These are phyloP conservation scores for Solea senegalensis DNA, from an alignment of 2,113 vertebrate genomes.

Conservation along the genomic window DNA sequence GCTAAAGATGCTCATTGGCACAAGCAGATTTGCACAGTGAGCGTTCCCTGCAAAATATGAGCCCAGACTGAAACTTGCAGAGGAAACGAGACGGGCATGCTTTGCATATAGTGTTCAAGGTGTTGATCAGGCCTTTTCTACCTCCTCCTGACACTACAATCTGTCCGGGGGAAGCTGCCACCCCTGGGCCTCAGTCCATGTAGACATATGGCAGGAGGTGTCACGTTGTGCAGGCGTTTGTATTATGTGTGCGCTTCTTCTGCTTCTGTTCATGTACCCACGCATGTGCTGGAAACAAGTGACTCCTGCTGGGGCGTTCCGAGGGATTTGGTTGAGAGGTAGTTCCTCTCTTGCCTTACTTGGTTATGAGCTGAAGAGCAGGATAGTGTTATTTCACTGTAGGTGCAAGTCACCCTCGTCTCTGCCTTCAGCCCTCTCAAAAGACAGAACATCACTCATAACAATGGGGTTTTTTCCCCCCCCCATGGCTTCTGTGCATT, in stretches of 20 bases:
- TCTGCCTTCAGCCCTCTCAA: no score
- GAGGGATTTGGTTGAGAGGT: background rate
- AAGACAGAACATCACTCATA: no score
- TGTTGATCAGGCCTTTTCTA: conserved; percentile 19
- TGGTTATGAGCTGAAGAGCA: no score
- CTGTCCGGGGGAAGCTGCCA: conserved; percentile 42
- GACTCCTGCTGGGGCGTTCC: background rate
- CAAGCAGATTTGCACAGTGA: background rate
- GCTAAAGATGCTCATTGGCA: no score
- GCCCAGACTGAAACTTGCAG: background rate
- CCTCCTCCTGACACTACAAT: conserved; percentile 48
- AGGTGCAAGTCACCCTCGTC: no score
- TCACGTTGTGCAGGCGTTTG: background rate
- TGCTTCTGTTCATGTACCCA: background rate
- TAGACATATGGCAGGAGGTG: conserved; percentile 18
- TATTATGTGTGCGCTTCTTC: background rate
- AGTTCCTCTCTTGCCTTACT: background rate
- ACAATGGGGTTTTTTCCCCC: no score
- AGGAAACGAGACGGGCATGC: conserved; percentile 1
- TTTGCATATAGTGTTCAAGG: background rate
- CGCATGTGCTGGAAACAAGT: background rate
- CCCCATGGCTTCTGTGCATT: no score
- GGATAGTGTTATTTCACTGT: no score
- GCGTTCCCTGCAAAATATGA: background rate
- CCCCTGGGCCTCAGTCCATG: conserved; percentile 54